Conservation (phyloP, 2,113 vertebrate species). For the Atrichornis clamosus region DNA sequence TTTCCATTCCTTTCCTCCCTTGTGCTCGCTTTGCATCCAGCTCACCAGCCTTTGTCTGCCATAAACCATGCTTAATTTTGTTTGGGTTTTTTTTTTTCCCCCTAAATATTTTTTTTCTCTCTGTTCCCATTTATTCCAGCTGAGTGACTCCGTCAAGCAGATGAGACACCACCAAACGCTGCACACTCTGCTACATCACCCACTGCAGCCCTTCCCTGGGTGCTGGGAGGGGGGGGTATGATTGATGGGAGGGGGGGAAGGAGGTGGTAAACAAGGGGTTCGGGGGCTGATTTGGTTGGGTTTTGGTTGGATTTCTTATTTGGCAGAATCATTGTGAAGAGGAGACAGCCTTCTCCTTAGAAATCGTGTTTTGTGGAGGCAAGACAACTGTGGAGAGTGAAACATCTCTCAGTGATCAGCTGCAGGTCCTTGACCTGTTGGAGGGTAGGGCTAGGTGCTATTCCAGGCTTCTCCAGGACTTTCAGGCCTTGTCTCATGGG, state of each 20-base stretch:
- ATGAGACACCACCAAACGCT: slow-evolving; percentile 65
- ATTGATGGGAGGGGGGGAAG: background rate
- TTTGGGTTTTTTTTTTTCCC: background rate
- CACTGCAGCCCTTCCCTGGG: slow-evolving; percentile 15
- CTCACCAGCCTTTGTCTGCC: slow-evolving; percentile 16
- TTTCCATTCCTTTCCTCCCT: background rate
- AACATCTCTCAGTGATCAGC: background rate
- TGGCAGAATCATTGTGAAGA: slow-evolving; percentile 18
- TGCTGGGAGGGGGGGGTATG: slow-evolving; percentile 8
- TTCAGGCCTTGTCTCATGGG: background rate
- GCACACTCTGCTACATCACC: slow-evolving; percentile 41
- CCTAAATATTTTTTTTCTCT: slow-evolving; percentile 6
- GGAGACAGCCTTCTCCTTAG: background rate
- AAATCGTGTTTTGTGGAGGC: slow-evolving; percentile 5
- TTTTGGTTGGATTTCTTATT: slow-evolving; percentile 25
- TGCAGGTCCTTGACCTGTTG: background rate
- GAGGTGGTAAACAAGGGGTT: slow-evolving; percentile 12
- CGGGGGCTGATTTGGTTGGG: background rate
- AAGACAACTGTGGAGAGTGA: background rate
- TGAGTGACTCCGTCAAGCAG: slow-evolving; percentile 72
- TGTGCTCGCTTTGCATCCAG: background rate
- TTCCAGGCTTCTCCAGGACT: background rate
- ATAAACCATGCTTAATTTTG: background rate
- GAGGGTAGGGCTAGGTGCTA: background rate
- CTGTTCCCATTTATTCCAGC: slow-evolving; percentile 81